phyloP scores from a whole-genome alignment of 92 coral and sea anemone genomes.

The Meandrina meandrites region DNA sequence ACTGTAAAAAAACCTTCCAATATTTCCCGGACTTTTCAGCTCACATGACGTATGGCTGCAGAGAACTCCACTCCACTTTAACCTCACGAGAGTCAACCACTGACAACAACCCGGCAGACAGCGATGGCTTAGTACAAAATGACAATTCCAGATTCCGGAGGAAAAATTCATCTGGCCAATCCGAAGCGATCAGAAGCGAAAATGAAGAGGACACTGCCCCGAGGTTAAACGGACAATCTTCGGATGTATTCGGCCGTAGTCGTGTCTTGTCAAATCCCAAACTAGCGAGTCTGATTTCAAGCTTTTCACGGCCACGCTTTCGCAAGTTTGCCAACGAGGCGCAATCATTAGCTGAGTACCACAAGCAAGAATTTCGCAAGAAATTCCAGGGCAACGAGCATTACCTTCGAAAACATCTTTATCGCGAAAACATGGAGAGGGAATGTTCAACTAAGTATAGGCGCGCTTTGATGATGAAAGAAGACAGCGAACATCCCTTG shows the following conservation, averaged over 20 bases:
- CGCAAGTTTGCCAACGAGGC: conserved; percentile 52
- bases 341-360: conserved; percentile 78
- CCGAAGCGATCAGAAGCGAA: neutral
- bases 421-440: conserved; percentile 59
- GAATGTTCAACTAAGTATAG: neutral
- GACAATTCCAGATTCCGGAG: neutral
- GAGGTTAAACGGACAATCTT: neutral
- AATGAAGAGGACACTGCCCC: neutral
- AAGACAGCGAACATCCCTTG: neutral
- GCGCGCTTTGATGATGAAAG: neutral
- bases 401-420: conserved; percentile 79
- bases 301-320: conserved; percentile 66
- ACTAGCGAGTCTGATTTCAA: conserved; percentile 69
- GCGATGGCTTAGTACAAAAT: neutral
- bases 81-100: neutral
- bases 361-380: conserved; percentile 83
- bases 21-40: conserved; percentile 14
- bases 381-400: conserved; percentile 91
- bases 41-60: conserved; percentile 28
- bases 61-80: neutral
- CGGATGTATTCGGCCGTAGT: conserved; percentile 11
- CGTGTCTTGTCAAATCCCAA: conserved; percentile 51
- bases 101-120: neutral
- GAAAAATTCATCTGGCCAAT: neutral
- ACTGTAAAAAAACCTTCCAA: conserved; percentile 26